A percentile compares a stretch with the other conserved stretches of the same genome.
These are phyloP conservation scores for Biston betularia DNA, from an alignment of 2,888 invertebrate species.

Conservation along the genomic window DNA sequence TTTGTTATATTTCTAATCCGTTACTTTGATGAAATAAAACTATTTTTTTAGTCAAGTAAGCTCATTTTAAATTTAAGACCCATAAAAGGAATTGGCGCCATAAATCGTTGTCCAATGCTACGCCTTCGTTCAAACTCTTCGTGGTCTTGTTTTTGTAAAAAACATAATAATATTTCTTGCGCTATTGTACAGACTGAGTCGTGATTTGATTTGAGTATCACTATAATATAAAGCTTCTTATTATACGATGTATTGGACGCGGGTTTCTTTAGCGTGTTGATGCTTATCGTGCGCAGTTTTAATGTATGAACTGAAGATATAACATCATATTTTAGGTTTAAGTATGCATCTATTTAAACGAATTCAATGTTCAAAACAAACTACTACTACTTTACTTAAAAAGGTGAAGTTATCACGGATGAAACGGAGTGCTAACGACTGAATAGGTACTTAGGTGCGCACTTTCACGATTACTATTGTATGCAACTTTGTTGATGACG, in stretches of 20 bases:
- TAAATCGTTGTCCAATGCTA: conserved; percentile 34
- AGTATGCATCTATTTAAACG: conserved; percentile 15
- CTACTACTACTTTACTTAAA: too few relatives aligned
- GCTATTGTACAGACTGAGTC: conserved; percentile 52
- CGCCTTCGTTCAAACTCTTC: conserved; percentile 39
- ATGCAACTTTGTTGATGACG: not conserved
- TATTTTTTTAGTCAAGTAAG: not conserved
- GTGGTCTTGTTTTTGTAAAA: conserved; percentile 40
- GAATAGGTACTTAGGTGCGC: not conserved
- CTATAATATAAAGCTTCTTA: too few relatives aligned
- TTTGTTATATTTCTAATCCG: not conserved
- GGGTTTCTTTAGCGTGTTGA: conserved; percentile 50
- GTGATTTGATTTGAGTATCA: conserved; percentile 50
- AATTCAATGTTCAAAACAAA: conserved; percentile 7
- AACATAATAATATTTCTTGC: conserved; percentile 48
- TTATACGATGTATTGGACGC: conserved; percentile 46
- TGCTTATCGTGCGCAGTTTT: conserved; percentile 46
- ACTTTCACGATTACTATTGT: not conserved
- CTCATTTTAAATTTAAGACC: conserved; percentile 11
- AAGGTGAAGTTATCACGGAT: not conserved
- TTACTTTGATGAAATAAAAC: too few relatives aligned
- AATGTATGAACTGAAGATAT: conserved; percentile 14
- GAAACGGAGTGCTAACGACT: not conserved
- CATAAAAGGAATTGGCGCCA: conserved; percentile 32
- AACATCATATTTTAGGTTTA: too few relatives aligned